Conservation (phyloP, 2,888 invertebrate species). For the Tetrapedia diversipes region DNA sequence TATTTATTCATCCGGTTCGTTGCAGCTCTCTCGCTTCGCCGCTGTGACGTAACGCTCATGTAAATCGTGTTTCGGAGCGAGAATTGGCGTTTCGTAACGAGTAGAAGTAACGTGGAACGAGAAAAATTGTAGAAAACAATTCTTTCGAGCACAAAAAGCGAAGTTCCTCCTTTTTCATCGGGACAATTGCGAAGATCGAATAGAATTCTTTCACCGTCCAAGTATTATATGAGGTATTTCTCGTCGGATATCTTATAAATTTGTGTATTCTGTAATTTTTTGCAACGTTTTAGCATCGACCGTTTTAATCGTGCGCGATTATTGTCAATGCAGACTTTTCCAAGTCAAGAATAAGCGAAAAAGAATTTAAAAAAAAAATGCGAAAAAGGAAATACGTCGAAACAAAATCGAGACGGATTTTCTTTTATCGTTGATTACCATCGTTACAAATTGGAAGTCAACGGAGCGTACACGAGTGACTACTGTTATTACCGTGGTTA, state of each 20-base stretch:
- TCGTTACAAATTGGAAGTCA: neutral
- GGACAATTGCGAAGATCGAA: no score
- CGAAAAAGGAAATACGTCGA: neutral
- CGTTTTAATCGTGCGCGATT: no score
- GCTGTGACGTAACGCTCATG: neutral
- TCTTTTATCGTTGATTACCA: neutral
- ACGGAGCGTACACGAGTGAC: neutral
- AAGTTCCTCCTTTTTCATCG: no score
- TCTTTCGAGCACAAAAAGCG: no score
- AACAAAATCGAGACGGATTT: slow-evolving; percentile 6
- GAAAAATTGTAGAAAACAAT: no score
- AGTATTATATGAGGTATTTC: no score
- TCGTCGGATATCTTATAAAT: no score
- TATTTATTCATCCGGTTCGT: neutral
- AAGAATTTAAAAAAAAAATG: neutral
- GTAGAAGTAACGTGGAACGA: neutral
- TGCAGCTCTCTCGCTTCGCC: neutral
- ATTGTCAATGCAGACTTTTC: no score
- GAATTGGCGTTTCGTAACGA: neutral
- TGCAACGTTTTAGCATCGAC: no score
- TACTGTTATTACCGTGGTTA: slow-evolving; percentile 5
- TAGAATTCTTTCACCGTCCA: no score
- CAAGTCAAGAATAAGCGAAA: no score
- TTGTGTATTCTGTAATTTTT: no score
- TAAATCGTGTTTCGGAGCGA: neutral